Base-by-base conservation (phyloP, 2,888 invertebrate species). In the Thymelicus lineola region DNA sequence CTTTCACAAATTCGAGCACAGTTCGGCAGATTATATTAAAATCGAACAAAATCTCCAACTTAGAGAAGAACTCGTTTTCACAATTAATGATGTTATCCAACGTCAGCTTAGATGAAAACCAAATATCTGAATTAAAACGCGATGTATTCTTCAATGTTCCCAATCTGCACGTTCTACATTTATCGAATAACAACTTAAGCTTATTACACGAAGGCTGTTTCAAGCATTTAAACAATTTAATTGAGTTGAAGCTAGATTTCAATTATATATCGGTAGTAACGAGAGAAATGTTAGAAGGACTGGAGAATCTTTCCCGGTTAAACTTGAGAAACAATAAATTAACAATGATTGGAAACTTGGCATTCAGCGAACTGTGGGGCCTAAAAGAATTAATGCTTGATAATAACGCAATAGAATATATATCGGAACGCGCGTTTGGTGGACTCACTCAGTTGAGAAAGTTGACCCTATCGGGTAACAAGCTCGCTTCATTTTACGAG, bases 141-240 rank as follows among this genome's bases (percentile, higher is more conserved):
- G 95, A 96, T 77, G 96, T 96, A 1, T 97, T 98, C 86, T 95
- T 96, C 72, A 96, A 96, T 80, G 85, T 97, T 72, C 97, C 97
- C 0, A 94, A 95, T 63, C 87, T 97, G 75, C 95, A 95, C 76
- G 95, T 96, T 64, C 94, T 99, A 71, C 96, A 96, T 80, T 92
- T 99, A 71, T 97, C 98, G 77, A 96, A 96, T 81, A 99, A 99
- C 87, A 96, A 97, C 80, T 94, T 99, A 70, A 97, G 96, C 79
- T 95, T 96, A 57, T 94, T 98, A 65, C 98, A 98, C 79, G 97
- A 98, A 77, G 97, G 97, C 73, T 96, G 98, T 64, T 98, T 97
- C 83, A 95, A 95, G 75, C 95, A 96, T 74, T 90, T 97, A 79
- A 94, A 95, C 28, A 96, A 96, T 79, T 93, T 98, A 72, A 95